These are phyloP conservation scores for Ophiothrix spiculata DNA, from an alignment of 35 echinoderm and acorn worm species.

Conservation along the genomic window DNA sequence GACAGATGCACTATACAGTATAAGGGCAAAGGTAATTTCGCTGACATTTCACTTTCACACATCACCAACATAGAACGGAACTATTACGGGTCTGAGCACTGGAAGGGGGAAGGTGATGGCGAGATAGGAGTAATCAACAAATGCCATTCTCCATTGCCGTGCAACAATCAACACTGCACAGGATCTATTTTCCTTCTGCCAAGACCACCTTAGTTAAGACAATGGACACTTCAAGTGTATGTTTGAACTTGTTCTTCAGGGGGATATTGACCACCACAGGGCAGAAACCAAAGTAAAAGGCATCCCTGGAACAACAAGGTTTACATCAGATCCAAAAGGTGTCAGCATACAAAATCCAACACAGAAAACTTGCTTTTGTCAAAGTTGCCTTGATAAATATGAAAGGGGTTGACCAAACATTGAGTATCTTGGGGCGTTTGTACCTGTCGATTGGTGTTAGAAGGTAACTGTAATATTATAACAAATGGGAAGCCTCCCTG, in stretches of 20 bases:
- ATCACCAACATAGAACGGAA: slow-evolving; percentile 36
- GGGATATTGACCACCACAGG: neutral
- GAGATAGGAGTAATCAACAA: slow-evolving; percentile 48
- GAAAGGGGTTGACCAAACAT: neutral
- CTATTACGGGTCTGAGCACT: slow-evolving; percentile 49
- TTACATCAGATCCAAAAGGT: neutral
- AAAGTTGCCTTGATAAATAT: neutral
- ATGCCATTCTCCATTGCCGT: neutral
- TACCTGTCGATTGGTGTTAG: too few relatives aligned
- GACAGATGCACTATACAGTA: slow-evolving; percentile 27
- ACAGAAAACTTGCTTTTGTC: neutral
- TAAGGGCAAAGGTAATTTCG: slow-evolving; percentile 52
- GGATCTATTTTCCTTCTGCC: neutral
- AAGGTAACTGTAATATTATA: too few relatives aligned
- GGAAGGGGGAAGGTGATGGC: slow-evolving; percentile 49
- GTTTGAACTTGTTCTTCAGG: neutral
- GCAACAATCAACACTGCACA: neutral
- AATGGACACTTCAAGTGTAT: neutral
- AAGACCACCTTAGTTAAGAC: neutral
- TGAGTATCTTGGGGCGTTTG: neutral
- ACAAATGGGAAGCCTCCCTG: too few relatives aligned
- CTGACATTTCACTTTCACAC: slow-evolving; percentile 10
- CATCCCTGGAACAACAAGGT: neutral
- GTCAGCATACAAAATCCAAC: neutral
- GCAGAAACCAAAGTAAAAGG: neutral